Evolutionary conservation across 2,888 invertebrate species (phyloP), one percentile per base, ranked within the genome.

Genomic region (Athrips mouffetella): DNA sequence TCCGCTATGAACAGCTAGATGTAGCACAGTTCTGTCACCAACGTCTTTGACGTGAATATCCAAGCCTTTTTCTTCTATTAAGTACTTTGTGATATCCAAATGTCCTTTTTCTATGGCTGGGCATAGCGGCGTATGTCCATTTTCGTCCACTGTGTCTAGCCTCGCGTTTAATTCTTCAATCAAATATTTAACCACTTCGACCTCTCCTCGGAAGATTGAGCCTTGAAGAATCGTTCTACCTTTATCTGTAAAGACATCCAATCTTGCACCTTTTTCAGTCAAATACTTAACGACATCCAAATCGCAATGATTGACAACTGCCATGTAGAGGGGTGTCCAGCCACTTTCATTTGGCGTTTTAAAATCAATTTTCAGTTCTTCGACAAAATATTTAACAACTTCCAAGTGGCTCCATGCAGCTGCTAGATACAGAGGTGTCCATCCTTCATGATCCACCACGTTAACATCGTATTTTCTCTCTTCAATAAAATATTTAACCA

Each of bases 1-100:
- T 3, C 50, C 45, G 13, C 50, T 47, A 15, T 48, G 44, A n/a
- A 42, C 50, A 10, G 50, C 47, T 18, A 40, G 3, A 20, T 51
- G 51, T 6, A 48, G 21, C 7, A 48, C 16, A 8, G 44, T 48
- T 29, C 47, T 18, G 8, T 16, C 10, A 20, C 15, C 20, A 10
- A 11, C 33, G 15, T 47, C 44, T 15, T 45, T 27, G 0, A 45
- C 10, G 16, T 39, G 25, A 10, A 44, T 20, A 5, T 37, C 31
- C 4, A 41, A 6, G 4, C 29, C 33, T 21, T 33, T 35, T 20
- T 46, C 46, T 20, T 50, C 49, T n/a, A 50, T 50, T 3, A 41
- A 41, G 35, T 46, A 50, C 41, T 46, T 50, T 0, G 35, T 27
- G 10, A 46, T n/a, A 33, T 41, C 33, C n/a, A 50, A 33, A 21